phyloP scores from a whole-genome alignment of 2,113 vertebrate species.

The Rhinolophus ferrumequinum region DNA sequence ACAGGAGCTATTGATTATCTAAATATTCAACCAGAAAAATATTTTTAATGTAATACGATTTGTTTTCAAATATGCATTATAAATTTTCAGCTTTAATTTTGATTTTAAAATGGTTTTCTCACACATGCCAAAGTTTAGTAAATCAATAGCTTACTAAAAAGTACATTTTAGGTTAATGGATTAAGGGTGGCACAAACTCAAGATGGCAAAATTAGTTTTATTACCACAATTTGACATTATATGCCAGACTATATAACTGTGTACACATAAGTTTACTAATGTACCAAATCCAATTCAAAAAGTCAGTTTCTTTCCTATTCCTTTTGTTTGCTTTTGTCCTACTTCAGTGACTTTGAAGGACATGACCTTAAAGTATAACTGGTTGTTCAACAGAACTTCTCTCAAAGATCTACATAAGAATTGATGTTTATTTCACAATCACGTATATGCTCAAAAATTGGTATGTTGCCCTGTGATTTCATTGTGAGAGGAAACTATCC shows the following conservation, averaged over 20 bases:
- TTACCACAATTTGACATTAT: slow-evolving; percentile 72
- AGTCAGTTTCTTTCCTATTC: slow-evolving; percentile 80
- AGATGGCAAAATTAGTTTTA: slow-evolving; percentile 79
- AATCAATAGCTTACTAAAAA: slow-evolving; percentile 75
- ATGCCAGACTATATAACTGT: slow-evolving; percentile 76
- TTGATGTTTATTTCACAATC: slow-evolving; percentile 81
- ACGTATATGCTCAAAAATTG: slow-evolving; percentile 80
- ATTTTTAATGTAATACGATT: slow-evolving; percentile 68
- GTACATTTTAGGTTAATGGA: slow-evolving; percentile 77
- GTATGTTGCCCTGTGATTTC: slow-evolving; percentile 79
- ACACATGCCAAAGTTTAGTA: slow-evolving; percentile 78
- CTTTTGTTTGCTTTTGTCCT: slow-evolving; percentile 74
- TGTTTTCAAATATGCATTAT: slow-evolving; percentile 74
- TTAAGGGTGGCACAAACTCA: slow-evolving; percentile 81
- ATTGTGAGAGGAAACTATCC: slow-evolving; percentile 82
- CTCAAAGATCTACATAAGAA: slow-evolving; percentile 82
- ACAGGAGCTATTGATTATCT: slow-evolving; percentile 70
- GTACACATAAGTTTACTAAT: slow-evolving; percentile 81
- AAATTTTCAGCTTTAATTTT: slow-evolving; percentile 74
- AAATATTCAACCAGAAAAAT: slow-evolving; percentile 67
- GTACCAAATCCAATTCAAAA: slow-evolving; percentile 82
- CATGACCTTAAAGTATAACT: slow-evolving; percentile 81
- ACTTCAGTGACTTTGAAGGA: slow-evolving; percentile 84
- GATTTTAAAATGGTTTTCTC: slow-evolving; percentile 75
- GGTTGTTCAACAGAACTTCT: slow-evolving; percentile 80